Evolutionary conservation across 1,140 invertebrate genomes (phyloP), one percentile per base, ranked within the genome.

Genomic region (Pseudobourletiella spinata): DNA sequence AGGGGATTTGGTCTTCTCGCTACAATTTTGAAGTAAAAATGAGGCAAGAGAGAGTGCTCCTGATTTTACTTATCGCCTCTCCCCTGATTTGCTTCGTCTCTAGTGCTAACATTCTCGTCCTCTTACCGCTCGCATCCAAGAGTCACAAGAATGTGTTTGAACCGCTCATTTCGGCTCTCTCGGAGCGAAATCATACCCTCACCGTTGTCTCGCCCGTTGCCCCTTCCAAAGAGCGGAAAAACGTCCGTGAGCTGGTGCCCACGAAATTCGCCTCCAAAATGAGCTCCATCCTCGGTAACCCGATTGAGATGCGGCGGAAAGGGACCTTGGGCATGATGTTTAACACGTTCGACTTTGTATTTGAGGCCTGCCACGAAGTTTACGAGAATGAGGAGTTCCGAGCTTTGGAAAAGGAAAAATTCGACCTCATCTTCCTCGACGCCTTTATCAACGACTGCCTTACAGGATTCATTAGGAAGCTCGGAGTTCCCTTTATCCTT

Each of bases 381-480:
- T 61, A 58, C 15, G 26, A 58, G 30, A 39, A 44, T 52, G 15
- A 39, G 30, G 58, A 61, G 44, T 60, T 65, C 28, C 2, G 71
- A 73, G 44, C 26, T 32, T 35, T 61, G 18, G 0, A 51, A 15
- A n/a, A n/a, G 1, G 72, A 78, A 15, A 77, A 78, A 6, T 87
- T 83, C 56, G 84, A 87, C 68, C 22, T 86, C 1, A 71, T 87
- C 1, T 69, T 88, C 6, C 78, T 80, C 0, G 84, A 86, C 35
- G 59, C 68, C 11, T 73, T 74, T 57, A 65, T 67, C 22, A 72
- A 69, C 11, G 70, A 75, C 29, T 74, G 73, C 57, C 63, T 72
- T 46, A 28, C 71, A 2, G 68, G 64, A 22, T 50, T 75, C 3
- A 72, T 77, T 1, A 74, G 82, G 66, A 67, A 77, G 18, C 57